phyloP scores from a whole-genome alignment of 2,113 vertebrate genomes.

The Arenaria interpres region DNA sequence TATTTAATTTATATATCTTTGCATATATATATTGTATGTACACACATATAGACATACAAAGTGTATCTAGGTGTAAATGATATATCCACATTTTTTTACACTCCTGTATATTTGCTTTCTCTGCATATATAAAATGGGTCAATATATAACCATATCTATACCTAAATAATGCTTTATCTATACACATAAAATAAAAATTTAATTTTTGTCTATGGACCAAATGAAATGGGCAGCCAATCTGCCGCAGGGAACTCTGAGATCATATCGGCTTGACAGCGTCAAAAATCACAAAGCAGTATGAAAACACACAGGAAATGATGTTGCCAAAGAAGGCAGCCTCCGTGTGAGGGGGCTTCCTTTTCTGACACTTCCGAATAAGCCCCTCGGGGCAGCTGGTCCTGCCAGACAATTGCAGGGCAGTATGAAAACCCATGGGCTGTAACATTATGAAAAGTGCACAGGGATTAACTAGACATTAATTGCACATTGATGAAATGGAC shows the following conservation, averaged over 20 bases:
- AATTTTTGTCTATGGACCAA: not conserved
- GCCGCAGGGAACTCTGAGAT: not conserved
- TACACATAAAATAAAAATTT: not conserved
- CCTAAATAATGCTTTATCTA: not conserved
- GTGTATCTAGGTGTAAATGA: not conserved
- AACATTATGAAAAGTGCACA: not conserved
- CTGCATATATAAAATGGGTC: not conserved
- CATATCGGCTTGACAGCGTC: fast-evolving
- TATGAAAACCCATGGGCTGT: not conserved
- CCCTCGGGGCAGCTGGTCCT: not conserved
- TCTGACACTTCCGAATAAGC: not conserved
- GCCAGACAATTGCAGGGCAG: not conserved
- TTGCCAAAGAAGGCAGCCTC: not conserved
- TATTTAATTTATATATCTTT: not conserved
- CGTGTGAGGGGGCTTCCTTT: not conserved
- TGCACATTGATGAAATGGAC: not conserved
- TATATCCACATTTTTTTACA: not conserved
- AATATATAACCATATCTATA: not conserved
- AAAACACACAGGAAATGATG: not conserved
- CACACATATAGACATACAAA: not conserved
- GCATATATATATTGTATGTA: not conserved
- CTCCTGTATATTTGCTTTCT: not conserved
- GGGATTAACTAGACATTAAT: not conserved
- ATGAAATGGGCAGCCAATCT: not conserved
- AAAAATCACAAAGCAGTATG: not conserved